Percentiles rank a stretch among this genome's conserved stretches.
These are phyloP conservation scores for Chelmon rostratus DNA, from an alignment of 2,797 vertebrate genomes.

Conservation along the genomic window DNA sequence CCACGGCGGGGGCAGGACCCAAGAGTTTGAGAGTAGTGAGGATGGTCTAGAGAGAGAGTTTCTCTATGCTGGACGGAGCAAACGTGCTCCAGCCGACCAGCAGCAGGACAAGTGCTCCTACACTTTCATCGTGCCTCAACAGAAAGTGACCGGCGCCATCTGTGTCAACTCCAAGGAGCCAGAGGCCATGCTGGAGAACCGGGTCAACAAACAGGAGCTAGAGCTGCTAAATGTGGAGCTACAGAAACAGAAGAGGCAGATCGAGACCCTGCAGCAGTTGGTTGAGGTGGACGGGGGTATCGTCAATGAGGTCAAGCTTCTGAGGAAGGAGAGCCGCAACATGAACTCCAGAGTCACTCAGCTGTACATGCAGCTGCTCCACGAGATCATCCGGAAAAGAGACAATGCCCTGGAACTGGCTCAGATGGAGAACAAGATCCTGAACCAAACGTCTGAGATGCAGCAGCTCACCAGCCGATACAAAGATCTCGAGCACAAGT, in stretches of 20 bases:
- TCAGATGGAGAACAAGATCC: slow-evolving; percentile 96
- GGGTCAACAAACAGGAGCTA: slow-evolving; percentile 96
- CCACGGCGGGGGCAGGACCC: slow-evolving; percentile 69
- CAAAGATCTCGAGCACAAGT: slow-evolving; percentile 97
- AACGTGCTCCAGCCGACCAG: slow-evolving; percentile 80
- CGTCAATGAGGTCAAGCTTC: slow-evolving; percentile 97
- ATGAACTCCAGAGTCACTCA: slow-evolving; percentile 99
- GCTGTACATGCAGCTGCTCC: slow-evolving; percentile 98
- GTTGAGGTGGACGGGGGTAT: slow-evolving; percentile 99
- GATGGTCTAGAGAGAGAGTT: slow-evolving; percentile 88
- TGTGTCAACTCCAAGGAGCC: slow-evolving; percentile 98
- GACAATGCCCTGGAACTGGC: slow-evolving; percentile 97
- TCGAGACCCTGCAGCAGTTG: slow-evolving; percentile 95
- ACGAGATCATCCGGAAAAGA: slow-evolving; percentile 97
- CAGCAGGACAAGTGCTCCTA: slow-evolving; percentile 95
- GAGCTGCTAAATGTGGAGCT: slow-evolving; percentile 95
- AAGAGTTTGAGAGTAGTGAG: slow-evolving; percentile 87
- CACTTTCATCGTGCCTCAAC: slow-evolving; percentile 98
- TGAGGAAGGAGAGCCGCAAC: slow-evolving; percentile 98
- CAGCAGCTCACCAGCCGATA: slow-evolving; percentile 95
- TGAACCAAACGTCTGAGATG: slow-evolving; percentile 99
- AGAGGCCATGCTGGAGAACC: slow-evolving; percentile 91
- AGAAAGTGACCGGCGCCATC: slow-evolving; percentile 97
- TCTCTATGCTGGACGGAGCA: slow-evolving; percentile 89
- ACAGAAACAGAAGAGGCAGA: slow-evolving; percentile 97